Evolutionary conservation across 2,888 invertebrate genomes (phyloP).

Genomic region (Eupeodes luniger): DNA sequence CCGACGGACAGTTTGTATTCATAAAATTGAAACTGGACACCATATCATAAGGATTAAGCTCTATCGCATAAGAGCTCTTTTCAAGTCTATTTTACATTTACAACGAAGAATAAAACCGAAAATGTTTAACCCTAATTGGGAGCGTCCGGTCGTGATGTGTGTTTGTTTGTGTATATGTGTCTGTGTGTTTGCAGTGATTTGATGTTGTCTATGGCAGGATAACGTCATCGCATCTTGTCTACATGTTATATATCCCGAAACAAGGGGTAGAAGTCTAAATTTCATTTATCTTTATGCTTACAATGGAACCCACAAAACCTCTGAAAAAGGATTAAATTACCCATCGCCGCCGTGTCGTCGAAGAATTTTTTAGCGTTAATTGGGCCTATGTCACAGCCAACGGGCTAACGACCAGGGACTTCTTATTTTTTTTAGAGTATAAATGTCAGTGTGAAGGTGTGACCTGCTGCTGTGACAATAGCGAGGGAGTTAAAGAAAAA

Average conservation of each 20-base stretch:
- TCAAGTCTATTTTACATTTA: constrained; percentile 15
- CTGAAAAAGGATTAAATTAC: constrained; percentile 66
- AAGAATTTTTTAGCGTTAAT: constrained; percentile 71
- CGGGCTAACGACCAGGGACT: constrained; percentile 33
- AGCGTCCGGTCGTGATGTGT: constrained; percentile 74
- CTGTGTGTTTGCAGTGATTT: background rate
- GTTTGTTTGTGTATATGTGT: background rate
- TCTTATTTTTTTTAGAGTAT: constrained; percentile 44
- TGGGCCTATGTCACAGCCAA: constrained; percentile 64
- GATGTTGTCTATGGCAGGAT: background rate
- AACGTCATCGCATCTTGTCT: constrained; percentile 53
- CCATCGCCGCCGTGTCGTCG: constrained; percentile 38
- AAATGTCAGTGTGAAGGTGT: constrained; percentile 71
- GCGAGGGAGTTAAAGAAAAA: constrained; percentile 51
- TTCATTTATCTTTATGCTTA: constrained; percentile 48
- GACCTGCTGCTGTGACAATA: constrained; percentile 55
- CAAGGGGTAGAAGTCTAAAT: constrained; percentile 62
- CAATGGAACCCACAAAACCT: constrained; percentile 66
- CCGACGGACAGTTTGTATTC: constrained; percentile 65
- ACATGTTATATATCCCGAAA: constrained; percentile 26
- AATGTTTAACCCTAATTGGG: constrained; percentile 76
- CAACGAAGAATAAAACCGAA: constrained; percentile 55
- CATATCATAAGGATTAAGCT: constrained; percentile 52
- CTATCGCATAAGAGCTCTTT: background rate
- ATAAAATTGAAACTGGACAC: constrained; percentile 74